Base-by-base conservation (phyloP, 1,140 invertebrate genomes). In the Bicyclus anynana region DNA sequence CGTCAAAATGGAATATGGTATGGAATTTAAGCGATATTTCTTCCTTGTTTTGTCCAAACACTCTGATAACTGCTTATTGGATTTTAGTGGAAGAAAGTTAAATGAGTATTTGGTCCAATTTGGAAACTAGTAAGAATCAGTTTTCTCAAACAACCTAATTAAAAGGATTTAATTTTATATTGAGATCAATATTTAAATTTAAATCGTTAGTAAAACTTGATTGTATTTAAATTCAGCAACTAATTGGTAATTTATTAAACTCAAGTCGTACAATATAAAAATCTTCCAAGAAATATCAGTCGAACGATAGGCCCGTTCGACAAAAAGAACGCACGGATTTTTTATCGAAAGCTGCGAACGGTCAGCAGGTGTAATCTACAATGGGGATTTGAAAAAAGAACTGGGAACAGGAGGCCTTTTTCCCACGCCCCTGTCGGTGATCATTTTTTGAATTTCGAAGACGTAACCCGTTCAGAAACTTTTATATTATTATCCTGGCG, bases 261-360 rank as follows among this genome's bases (percentile, higher is more conserved):
- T 37, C 37, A 52, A 16, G 33, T 13, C 50, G 37, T 12, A 26
- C 5, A 17, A 33, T 35, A 23, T 51, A 52, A 56, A 47, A 56
- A 46, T 52, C 13, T 18, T 48, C 44, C 44, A 67, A 66, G 66
- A 72, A n/a, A 77, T 72, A 83, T 74, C 71, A 60, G 46, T 62
- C 69, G 70, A 79, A 62, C 69, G 70, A 79, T 77, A 77, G 71
- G 74, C 67, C 62, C 72, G 57, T 79, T 77, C 71, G 67, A 77
- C 29, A 80, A 80, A 79, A 80, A 74, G 76, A 81, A 75, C 69
- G 69, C 71, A 69, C 69, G 74, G 76, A 78, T 87, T 87, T 85
- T 87, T 85, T 78, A 81, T 78, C 71, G 72, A 84, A 87, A 84
- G 84, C 82, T 85, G 84, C 84, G 77, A 77, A 83, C 73, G 77